Evolutionary conservation across 1,140 invertebrate genomes (phyloP).

Genomic region (Drosophila sp.): DNA sequence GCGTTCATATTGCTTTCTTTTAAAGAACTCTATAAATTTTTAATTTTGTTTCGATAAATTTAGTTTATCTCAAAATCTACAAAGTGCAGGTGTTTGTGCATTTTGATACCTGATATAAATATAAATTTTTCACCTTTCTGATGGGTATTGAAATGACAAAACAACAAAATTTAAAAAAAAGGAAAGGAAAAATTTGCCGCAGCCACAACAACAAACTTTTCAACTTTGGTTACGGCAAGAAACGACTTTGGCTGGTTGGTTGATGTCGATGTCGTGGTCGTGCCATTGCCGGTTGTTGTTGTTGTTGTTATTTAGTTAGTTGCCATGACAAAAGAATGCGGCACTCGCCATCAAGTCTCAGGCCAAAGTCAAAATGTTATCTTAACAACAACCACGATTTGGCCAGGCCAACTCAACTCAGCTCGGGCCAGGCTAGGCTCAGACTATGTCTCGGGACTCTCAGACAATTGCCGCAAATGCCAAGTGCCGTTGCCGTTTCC

Average conservation of each 20-base stretch:
- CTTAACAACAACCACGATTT: constrained; percentile 77
- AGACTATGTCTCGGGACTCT: constrained; percentile 32
- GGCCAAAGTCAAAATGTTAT: constrained; percentile 79
- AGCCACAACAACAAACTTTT: constrained; percentile 58
- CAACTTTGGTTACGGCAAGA: constrained; percentile 61
- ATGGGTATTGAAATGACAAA: constrained; percentile 14
- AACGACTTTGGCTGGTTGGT: constrained; percentile 58
- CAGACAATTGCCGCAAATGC: constrained; percentile 63
- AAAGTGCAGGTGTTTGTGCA: no score
- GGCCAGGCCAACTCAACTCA: constrained; percentile 45
- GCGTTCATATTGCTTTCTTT: no score
- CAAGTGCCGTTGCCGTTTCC: constrained; percentile 65
- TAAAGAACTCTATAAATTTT: no score
- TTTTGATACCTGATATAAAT: no score
- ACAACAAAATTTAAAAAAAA: constrained; percentile 2
- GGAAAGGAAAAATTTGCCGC: constrained; percentile 6
- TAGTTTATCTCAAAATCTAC: no score
- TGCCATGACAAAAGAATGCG: constrained; percentile 80
- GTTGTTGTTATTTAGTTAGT: constrained; percentile 38
- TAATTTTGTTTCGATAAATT: no score
- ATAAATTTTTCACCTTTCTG: no score
- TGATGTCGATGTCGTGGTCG: constrained; percentile 38
- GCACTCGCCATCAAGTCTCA: constrained; percentile 75
- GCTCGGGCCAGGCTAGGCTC: constrained; percentile 17
- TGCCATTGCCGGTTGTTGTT: constrained; percentile 58